A percentile compares a stretch with the other conserved stretches of the same genome.
These are phyloP conservation scores for Phengaris arion DNA, from an alignment of 2,888 invertebrate species.

Conservation along the genomic window DNA sequence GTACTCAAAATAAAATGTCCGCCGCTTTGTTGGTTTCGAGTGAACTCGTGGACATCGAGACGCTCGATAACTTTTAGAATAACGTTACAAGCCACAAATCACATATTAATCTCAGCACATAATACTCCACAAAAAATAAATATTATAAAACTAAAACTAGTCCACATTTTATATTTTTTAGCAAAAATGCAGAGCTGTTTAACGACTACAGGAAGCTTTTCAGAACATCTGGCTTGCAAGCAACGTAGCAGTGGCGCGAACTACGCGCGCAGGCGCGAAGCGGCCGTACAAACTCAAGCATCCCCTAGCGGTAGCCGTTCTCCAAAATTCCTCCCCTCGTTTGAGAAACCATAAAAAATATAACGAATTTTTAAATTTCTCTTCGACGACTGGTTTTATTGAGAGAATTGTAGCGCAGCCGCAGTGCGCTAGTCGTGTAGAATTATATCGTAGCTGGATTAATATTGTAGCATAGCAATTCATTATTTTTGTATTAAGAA, in stretches of 20 bases:
- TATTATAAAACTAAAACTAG: slow-evolving; percentile 63
- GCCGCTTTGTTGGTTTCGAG: slow-evolving; percentile 80
- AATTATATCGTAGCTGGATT: not conserved
- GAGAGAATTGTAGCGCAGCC: slow-evolving; percentile 42
- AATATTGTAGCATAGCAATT: too few species aligned
- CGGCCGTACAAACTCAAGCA: slow-evolving; percentile 59
- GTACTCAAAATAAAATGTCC: slow-evolving; percentile 81
- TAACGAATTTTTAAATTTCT: slow-evolving; percentile 75
- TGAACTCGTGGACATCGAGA: slow-evolving; percentile 79
- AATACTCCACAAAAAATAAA: slow-evolving; percentile 63
- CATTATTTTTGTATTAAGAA: not conserved
- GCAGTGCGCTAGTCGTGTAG: slow-evolving; percentile 34
- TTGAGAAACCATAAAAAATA: slow-evolving; percentile 74
- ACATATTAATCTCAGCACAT: slow-evolving; percentile 68
- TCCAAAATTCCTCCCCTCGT: slow-evolving; percentile 70
- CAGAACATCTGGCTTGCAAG: slow-evolving; percentile 79
- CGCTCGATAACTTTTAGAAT: slow-evolving; percentile 70
- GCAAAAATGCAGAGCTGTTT: slow-evolving; percentile 66
- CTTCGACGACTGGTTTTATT: slow-evolving; percentile 69
- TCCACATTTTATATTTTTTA: slow-evolving; percentile 69
- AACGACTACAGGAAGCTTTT: slow-evolving; percentile 77
- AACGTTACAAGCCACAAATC: slow-evolving; percentile 62
- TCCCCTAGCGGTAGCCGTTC: slow-evolving; percentile 72
- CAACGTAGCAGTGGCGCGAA: slow-evolving; percentile 80
- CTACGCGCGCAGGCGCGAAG: slow-evolving; percentile 78